Conservation (phyloP, 1,140 invertebrate species). For the Zaprionus gabonicus region DNA sequence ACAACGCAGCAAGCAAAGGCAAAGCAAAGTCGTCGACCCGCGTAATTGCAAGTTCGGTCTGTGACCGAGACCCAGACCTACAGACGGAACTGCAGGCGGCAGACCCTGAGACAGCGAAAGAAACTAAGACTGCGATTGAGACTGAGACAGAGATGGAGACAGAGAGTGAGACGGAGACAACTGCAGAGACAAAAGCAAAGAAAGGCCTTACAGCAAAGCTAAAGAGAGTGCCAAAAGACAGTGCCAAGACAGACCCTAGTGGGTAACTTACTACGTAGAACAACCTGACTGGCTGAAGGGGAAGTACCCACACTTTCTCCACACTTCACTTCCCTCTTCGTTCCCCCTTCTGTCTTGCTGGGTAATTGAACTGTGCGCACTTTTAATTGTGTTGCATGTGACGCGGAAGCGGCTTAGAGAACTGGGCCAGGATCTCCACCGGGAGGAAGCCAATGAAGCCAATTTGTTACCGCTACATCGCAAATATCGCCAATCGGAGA, state of each 20-base stretch:
- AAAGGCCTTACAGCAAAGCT: neutral
- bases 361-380: constrained; percentile 72
- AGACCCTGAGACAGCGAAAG: neutral
- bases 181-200: neutral
- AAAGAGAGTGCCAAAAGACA: constrained; percentile 5
- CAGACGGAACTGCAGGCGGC: neutral
- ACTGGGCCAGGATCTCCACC: constrained; percentile 69
- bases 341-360: neutral
- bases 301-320: constrained; percentile 10
- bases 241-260: neutral
- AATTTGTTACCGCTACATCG: constrained; percentile 80
- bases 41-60: constrained; percentile 65
- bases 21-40: constrained; percentile 48
- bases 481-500: constrained; percentile 49
- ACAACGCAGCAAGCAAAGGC: constrained; percentile 26
- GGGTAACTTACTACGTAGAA: constrained; percentile 6
- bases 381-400: constrained; percentile 74
- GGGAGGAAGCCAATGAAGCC: constrained; percentile 30
- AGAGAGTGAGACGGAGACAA: neutral
- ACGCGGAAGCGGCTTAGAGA: constrained; percentile 68
- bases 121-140: neutral
- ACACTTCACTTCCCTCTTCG: neutral
- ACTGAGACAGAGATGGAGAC: neutral
- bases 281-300: neutral
- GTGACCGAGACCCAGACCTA: constrained; percentile 8